phyloP scores from a whole-genome alignment of 2,113 vertebrate species.

The Microcebus ravelobensis region DNA sequence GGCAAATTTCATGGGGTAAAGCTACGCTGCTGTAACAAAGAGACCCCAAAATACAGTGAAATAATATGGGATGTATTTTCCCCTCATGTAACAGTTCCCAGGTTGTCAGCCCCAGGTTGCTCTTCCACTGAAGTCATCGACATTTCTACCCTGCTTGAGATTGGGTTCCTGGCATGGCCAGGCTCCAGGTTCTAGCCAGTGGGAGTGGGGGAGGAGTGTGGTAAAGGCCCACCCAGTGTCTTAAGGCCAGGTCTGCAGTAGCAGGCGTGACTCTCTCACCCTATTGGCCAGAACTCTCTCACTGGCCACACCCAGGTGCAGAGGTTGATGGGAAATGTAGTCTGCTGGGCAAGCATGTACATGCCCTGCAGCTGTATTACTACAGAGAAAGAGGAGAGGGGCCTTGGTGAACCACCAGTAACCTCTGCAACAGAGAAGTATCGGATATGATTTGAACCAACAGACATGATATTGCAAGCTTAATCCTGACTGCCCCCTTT shows the following conservation, averaged over 20 bases:
- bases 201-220: neutral
- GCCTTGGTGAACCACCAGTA: neutral
- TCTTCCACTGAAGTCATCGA: neutral
- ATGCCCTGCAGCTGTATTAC: neutral
- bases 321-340: neutral
- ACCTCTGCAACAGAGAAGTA: too few relatives aligned
- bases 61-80: neutral
- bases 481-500: neutral
- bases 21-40: neutral
- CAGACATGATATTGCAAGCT: neutral
- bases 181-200: neutral
- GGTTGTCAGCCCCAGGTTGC: neutral
- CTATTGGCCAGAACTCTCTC: neutral
- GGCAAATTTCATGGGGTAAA: neutral
- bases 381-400: neutral
- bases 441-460: neutral
- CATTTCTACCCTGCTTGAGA: neutral
- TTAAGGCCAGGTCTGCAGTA: neutral
- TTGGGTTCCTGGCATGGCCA: neutral
- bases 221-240: neutral
- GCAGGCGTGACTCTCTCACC: accelerated
- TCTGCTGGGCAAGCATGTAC: accelerated
- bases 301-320: neutral
- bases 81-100: neutral
- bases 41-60: neutral